A percentile compares a stretch with the other conserved stretches of the same genome.
Conservation (phyloP, 2,888 invertebrate genomes). For the Phyto melanocephala region DNA sequence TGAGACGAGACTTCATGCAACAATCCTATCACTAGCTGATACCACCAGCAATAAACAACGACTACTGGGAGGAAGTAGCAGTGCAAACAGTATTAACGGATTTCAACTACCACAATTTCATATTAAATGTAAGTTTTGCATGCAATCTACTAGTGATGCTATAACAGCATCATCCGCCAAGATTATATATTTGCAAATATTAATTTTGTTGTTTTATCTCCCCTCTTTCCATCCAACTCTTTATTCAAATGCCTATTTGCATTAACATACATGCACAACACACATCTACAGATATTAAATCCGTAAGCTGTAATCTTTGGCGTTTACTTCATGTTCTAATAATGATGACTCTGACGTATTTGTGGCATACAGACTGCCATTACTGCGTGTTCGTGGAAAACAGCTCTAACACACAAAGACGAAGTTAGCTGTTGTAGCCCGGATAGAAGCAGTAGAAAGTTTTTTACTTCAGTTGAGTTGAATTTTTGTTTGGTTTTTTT, state of each 20-base stretch:
- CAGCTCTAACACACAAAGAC: neutral
- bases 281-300: conserved; percentile 10
- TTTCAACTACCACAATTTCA: conserved; percentile 8
- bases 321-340: conserved; percentile 50
- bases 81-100: conserved; percentile 24
- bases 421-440: conserved; percentile 56
- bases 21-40: conserved; percentile 75
- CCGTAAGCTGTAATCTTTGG: conserved; percentile 35
- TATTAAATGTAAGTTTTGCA: conserved; percentile 46
- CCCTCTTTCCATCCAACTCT: neutral
- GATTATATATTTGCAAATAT: neutral
- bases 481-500: conserved; percentile 3
- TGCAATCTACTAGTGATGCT: neutral
- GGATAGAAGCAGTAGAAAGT: neutral
- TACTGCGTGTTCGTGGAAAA: conserved; percentile 1
- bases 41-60: conserved; percentile 78
- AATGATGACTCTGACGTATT: conserved; percentile 43
- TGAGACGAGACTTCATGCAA: conserved; percentile 74
- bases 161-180: neutral
- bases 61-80: conserved; percentile 71
- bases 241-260: neutral
- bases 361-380: conserved; percentile 46
- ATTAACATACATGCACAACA: neutral
- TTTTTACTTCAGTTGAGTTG: conserved; percentile 20
- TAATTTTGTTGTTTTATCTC: neutral